phyloP scores from a whole-genome alignment of 2,797 vertebrate species.

The Schizothorax lantsangensis region DNA sequence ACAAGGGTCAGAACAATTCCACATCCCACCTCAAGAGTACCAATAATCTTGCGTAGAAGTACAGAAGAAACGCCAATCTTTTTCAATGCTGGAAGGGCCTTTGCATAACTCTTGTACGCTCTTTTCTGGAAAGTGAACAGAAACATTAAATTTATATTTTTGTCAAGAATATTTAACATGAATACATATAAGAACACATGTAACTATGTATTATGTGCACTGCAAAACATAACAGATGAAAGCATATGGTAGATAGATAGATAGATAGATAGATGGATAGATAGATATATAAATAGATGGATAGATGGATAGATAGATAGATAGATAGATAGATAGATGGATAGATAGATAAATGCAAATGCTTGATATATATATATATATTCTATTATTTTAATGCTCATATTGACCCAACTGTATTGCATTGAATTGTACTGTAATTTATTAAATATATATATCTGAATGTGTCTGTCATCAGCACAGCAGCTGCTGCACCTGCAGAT shows the following conservation, averaged over 20 bases:
- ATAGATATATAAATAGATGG: neutral
- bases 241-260: neutral
- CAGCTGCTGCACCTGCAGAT: constrained; percentile 71
- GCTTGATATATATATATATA: neutral
- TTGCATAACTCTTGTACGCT: constrained; percentile 97
- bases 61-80: constrained; percentile 96
- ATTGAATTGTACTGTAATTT: neutral
- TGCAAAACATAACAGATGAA: neutral
- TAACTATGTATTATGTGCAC: neutral
- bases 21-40: constrained; percentile 92
- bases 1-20: constrained; percentile 96
- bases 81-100: constrained; percentile 93
- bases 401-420: neutral
- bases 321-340: neutral
- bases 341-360: neutral
- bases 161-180: neutral
- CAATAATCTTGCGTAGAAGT: constrained; percentile 95
- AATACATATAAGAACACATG: neutral
- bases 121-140: constrained; percentile 87
- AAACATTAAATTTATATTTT: neutral
- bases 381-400: neutral
- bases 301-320: neutral
- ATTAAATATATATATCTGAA: neutral
- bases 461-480: neutral
- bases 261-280: too few species aligned